These are phyloP conservation scores for Tetraodon nigroviridis DNA, from an alignment of 2,113 vertebrate genomes.

Conservation along the genomic window DNA sequence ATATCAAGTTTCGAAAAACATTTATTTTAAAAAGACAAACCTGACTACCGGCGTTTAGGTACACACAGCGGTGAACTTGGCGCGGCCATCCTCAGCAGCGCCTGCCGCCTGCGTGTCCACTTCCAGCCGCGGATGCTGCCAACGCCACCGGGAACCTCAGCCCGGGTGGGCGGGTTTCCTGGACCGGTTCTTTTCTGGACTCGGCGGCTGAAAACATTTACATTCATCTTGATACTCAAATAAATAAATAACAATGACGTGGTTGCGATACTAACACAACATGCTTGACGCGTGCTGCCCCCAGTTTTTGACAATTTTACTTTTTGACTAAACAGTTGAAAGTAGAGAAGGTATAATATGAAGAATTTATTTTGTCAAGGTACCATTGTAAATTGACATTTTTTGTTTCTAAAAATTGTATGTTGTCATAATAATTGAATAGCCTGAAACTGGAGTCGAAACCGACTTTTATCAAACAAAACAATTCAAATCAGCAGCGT, in stretches of 20 bases:
- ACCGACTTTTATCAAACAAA: not conserved
- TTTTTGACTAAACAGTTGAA: too few relatives aligned
- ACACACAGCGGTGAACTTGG: slow-evolving; percentile 10
- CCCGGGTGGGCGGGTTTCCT: slow-evolving; percentile 63
- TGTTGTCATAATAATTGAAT: too few relatives aligned
- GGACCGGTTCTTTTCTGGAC: slow-evolving; percentile 26
- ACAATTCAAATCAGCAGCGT: slow-evolving; percentile 44
- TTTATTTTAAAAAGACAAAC: slow-evolving; percentile 29
- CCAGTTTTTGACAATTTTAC: too few relatives aligned
- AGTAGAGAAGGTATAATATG: too few relatives aligned
- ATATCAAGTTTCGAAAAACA: not conserved
- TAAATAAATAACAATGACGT: not conserved
- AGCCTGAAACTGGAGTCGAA: not conserved
- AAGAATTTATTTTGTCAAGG: too few relatives aligned
- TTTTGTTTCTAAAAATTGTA: too few relatives aligned
- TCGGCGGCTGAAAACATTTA: slow-evolving; percentile 5
- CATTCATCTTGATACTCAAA: not conserved
- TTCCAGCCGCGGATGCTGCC: slow-evolving; percentile 57
- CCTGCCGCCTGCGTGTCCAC: slow-evolving; percentile 66
- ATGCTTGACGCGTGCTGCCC: too few relatives aligned
- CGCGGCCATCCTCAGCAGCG: slow-evolving; percentile 23
- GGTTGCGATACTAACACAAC: too few relatives aligned
- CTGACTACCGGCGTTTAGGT: slow-evolving; percentile 8
- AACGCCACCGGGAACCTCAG: slow-evolving; percentile 55
- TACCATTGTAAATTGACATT: too few relatives aligned